Conservation (phyloP, 2,797 vertebrate genomes). For the Cuculus canorus region DNA sequence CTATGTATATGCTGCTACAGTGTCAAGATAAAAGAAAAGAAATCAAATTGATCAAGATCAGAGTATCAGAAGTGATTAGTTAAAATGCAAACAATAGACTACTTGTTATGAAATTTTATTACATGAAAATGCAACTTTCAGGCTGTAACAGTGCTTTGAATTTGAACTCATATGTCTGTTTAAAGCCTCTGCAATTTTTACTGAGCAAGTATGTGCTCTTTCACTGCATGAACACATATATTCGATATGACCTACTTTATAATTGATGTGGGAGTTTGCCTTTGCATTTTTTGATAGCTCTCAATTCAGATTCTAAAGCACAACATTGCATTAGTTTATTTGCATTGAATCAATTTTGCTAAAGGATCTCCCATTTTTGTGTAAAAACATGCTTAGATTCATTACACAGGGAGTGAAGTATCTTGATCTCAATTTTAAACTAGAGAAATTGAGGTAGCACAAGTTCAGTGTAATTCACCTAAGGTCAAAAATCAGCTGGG, state of each 20-base stretch:
- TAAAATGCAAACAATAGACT: slow-evolving; percentile 59
- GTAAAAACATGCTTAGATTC: slow-evolving; percentile 18
- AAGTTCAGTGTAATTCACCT: slow-evolving; percentile 35
- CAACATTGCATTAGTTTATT: slow-evolving; percentile 37
- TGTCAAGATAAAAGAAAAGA: slow-evolving; percentile 43
- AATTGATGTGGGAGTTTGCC: slow-evolving; percentile 66
- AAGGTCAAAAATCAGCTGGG: slow-evolving; percentile 23
- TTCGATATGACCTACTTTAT: slow-evolving; percentile 62
- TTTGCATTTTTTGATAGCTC: slow-evolving; percentile 58
- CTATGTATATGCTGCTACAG: background rate
- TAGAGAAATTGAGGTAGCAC: slow-evolving; percentile 11
- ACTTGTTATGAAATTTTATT: slow-evolving; percentile 9
- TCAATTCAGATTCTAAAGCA: slow-evolving; percentile 33
- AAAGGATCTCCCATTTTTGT: slow-evolving; percentile 34
- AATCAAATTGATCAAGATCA: slow-evolving; percentile 44
- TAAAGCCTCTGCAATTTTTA: slow-evolving; percentile 10
- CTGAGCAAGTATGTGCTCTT: background rate
- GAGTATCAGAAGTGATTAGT: slow-evolving; percentile 25
- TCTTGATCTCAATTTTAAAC: background rate
- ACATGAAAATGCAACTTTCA: slow-evolving; percentile 53
- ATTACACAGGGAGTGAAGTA: slow-evolving; percentile 2
- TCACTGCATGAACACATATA: slow-evolving; percentile 8
- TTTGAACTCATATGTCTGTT: background rate
- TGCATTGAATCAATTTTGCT: slow-evolving; percentile 54
- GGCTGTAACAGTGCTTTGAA: background rate